Evolutionary conservation across 1,140 invertebrate species (phyloP).

Genomic region (Carposina sasakii): DNA sequence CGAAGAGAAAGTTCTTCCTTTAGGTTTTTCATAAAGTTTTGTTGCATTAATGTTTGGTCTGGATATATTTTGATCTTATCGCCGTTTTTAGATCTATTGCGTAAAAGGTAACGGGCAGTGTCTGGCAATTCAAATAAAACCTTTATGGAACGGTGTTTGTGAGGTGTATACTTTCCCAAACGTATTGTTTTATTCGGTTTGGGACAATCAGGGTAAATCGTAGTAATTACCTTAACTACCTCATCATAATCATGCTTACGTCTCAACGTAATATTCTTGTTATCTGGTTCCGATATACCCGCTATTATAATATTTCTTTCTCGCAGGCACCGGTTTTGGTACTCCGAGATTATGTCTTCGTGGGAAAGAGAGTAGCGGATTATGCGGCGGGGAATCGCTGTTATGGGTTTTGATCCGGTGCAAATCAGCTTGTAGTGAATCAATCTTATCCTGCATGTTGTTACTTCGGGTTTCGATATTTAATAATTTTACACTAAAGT

Average conservation of each 20-base stretch:
- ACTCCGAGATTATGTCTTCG: constrained; percentile 15
- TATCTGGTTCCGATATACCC: constrained; percentile 21
- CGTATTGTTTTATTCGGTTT: no score
- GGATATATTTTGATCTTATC: constrained; percentile 17
- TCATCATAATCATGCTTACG: constrained; percentile 6
- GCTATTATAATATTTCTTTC: constrained; percentile 28
- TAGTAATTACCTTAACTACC: constrained; percentile 6
- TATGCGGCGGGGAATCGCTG: no score
- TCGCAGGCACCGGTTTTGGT: constrained; percentile 18
- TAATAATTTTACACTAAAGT: no score
- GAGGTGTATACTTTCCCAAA: background rate
- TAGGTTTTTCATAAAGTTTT: constrained; percentile 16
- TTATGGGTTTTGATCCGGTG: no score
- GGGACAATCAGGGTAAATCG: no score
- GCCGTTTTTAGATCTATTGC: constrained; percentile 14
- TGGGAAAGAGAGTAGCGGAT: no score
- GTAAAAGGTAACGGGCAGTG: constrained; percentile 14
- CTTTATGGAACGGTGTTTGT: constrained; percentile 1
- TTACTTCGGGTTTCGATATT: no score
- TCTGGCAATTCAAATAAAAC: constrained; percentile 12
- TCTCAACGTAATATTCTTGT: constrained; percentile 14
- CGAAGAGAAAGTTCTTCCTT: constrained; percentile 15
- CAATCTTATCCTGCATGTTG: no score
- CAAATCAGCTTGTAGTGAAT: no score
- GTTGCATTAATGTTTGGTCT: constrained; percentile 23